phyloP scores from a whole-genome alignment of 2,113 vertebrate species.

The Ascaphus truei region DNA sequence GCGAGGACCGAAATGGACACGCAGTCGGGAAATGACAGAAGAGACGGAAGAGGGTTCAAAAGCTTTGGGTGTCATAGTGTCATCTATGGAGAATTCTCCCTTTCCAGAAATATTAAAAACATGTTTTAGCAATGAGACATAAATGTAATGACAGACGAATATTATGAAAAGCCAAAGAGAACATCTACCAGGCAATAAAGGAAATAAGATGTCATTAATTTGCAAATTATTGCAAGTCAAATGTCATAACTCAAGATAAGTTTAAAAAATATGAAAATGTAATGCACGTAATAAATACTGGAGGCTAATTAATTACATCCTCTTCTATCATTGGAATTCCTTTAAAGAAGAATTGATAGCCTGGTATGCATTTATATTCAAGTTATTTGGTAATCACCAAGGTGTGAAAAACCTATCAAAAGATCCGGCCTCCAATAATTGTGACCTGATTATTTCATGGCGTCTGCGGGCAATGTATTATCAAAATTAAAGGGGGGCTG shows the following conservation, averaged over 20 bases:
- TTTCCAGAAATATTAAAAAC: too few species aligned
- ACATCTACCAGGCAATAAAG: not conserved
- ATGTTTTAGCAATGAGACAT: too few species aligned
- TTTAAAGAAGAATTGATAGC: not conserved
- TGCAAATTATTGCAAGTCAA: constrained; percentile 17
- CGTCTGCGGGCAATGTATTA: not conserved
- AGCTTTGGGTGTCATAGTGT: too few species aligned
- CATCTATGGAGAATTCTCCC: too few species aligned
- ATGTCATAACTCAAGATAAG: constrained; percentile 9
- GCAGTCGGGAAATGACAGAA: too few species aligned
- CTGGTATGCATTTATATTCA: not conserved
- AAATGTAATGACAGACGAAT: too few species aligned
- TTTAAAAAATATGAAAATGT: not conserved
- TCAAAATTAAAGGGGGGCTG: not conserved
- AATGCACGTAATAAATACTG: constrained; percentile 10
- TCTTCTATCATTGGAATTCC: not conserved
- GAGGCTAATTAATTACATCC: constrained; percentile 24
- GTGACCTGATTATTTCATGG: not conserved
- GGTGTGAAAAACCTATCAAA: not conserved
- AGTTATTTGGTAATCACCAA: not conserved
- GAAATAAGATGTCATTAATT: constrained; percentile 14
- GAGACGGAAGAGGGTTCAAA: too few species aligned
- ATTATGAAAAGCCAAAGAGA: not conserved
- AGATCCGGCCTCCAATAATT: not conserved
- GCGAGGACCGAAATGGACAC: too few species aligned